Evolutionary conservation across 1,140 invertebrate genomes (phyloP).

Genomic region (Scaptomyza hsui): DNA sequence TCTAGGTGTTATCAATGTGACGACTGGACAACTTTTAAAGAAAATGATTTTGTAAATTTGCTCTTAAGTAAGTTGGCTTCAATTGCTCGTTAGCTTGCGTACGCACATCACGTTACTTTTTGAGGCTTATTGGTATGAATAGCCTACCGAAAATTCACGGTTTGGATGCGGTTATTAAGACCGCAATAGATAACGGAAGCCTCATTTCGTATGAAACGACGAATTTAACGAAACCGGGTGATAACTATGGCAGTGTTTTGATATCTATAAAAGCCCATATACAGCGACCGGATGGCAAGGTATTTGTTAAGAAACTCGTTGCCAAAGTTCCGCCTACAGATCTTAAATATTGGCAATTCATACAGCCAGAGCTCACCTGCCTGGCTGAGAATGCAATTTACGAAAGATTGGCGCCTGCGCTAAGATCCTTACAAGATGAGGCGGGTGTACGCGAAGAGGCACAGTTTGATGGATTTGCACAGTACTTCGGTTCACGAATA

Average conservation of each 20-base stretch:
- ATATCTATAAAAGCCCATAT: constrained; percentile 77
- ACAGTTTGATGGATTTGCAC: constrained; percentile 84
- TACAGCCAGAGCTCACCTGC: constrained; percentile 86
- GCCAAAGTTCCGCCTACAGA: constrained; percentile 86
- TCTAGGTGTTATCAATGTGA: constrained; percentile 28
- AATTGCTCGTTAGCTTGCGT: not conserved
- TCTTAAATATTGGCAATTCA: constrained; percentile 85
- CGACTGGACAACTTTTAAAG: constrained; percentile 14
- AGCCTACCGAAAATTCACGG: constrained; percentile 50
- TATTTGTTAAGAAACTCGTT: constrained; percentile 81
- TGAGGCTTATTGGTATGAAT: constrained; percentile 37
- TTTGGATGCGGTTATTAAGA: constrained; percentile 54
- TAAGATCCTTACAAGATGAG: constrained; percentile 84
- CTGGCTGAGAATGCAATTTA: constrained; percentile 86
- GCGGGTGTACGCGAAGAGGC: constrained; percentile 77
- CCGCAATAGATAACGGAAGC: constrained; percentile 38
- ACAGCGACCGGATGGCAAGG: not conserved
- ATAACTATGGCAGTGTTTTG: constrained; percentile 87
- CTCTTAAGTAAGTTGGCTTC: not conserved
- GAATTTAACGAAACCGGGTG: constrained; percentile 85
- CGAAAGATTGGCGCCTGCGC: constrained; percentile 84
- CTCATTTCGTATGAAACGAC: constrained; percentile 41
- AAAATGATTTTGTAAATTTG: not conserved
- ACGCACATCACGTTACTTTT: not conserved
- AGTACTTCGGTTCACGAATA: constrained; percentile 85